A percentile compares a stretch with the other conserved stretches of the same genome.
phyloP scores from a whole-genome alignment of 2,113 vertebrate genomes.

The Oophaga pumilio region DNA sequence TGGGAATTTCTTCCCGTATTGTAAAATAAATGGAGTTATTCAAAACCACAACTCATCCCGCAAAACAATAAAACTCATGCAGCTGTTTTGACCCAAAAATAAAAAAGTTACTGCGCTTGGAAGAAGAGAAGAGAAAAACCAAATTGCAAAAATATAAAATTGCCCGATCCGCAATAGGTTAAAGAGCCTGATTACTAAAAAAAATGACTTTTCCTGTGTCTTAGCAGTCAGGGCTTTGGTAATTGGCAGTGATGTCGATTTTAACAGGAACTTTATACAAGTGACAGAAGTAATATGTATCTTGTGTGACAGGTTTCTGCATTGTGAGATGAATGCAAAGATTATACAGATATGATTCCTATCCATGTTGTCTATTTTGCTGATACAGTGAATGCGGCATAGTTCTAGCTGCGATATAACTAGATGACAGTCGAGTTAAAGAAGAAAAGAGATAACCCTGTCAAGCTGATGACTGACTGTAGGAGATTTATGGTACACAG shows the following conservation, averaged over 20 bases:
- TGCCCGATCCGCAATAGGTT: too few species aligned
- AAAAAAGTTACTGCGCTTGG: too few species aligned
- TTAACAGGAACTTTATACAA: not conserved
- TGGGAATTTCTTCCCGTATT: too few species aligned
- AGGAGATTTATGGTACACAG: not conserved
- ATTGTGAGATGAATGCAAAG: not conserved
- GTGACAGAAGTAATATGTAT: not conserved
- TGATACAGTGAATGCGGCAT: not conserved
- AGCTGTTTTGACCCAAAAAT: too few species aligned
- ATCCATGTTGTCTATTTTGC: not conserved
- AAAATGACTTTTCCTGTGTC: too few species aligned
- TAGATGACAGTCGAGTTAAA: constrained; percentile 7
- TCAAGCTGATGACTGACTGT: not conserved
- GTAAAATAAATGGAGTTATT: too few species aligned
- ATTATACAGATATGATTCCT: not conserved
- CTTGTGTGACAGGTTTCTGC: not conserved
- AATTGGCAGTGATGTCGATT: not conserved
- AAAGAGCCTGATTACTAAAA: too few species aligned
- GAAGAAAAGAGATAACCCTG: not conserved
- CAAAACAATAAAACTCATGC: too few species aligned
- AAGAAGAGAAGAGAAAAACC: too few species aligned
- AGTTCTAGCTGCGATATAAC: not conserved
- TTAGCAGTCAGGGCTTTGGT: not conserved
- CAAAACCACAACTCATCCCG: too few species aligned
- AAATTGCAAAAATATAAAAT: too few species aligned